phyloP scores from a whole-genome alignment of 2,888 invertebrate species.

The Spisula subtruncata region DNA sequence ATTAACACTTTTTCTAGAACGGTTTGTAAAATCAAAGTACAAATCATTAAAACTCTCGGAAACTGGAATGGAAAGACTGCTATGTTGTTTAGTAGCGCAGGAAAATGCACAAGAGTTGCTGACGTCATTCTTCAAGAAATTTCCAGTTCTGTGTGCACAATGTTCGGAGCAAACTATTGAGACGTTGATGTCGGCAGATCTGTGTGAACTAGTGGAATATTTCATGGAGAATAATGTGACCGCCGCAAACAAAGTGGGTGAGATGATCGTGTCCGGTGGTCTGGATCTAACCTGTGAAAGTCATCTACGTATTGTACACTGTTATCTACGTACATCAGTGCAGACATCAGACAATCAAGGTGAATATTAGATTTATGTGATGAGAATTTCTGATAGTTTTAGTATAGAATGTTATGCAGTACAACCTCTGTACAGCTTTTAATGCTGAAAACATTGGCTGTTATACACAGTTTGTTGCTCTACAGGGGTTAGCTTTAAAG shows the following conservation, averaged over 20 bases:
- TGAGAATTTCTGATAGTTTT: background rate
- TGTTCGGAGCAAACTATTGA: constrained; percentile 45
- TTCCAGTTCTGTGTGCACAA: constrained; percentile 53
- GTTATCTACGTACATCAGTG: background rate
- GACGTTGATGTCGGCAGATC: constrained; percentile 32
- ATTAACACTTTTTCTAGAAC: background rate
- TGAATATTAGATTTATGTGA: background rate
- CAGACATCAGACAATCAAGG: background rate
- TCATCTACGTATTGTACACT: constrained; percentile 18
- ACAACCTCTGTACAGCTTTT: no score
- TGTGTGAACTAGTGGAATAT: constrained; percentile 43
- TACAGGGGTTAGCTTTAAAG: no score
- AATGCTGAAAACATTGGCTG: no score
- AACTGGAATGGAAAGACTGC: constrained; percentile 33
- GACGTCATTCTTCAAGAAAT: constrained; percentile 53
- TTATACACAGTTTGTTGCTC: no score
- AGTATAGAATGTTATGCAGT: no score
- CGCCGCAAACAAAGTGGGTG: constrained; percentile 25
- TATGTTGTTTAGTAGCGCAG: constrained; percentile 43
- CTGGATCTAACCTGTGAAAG: constrained; percentile 27
- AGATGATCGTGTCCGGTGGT: constrained; percentile 15
- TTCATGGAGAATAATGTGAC: constrained; percentile 56
- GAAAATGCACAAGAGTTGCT: constrained; percentile 15
- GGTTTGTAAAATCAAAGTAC: constrained; percentile 14
- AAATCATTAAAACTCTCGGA: constrained; percentile 34